phyloP scores from a whole-genome alignment of 2,888 invertebrate genomes.

The Ornithoptera alexandrae region DNA sequence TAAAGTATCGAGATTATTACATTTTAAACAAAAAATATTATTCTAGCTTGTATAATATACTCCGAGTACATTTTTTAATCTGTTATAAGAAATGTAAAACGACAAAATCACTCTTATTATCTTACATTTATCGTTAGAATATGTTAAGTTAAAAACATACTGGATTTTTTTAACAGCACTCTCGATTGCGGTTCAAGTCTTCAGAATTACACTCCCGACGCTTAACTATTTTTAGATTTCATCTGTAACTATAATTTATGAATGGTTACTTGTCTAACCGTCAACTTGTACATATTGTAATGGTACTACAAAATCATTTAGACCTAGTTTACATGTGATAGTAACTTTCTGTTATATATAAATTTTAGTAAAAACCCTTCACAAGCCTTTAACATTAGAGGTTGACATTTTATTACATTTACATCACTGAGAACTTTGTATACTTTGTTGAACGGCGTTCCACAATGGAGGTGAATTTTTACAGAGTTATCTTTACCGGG shows the following conservation, averaged over 20 bases:
- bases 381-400: constrained; percentile 24
- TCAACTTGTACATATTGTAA: constrained; percentile 27
- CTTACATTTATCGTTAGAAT: constrained; percentile 2
- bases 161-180: constrained; percentile 9
- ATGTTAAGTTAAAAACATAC: constrained; percentile 1
- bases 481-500: constrained; percentile 99
- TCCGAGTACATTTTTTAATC: neutral
- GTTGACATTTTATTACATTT: constrained; percentile 35
- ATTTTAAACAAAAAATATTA: constrained; percentile 9
- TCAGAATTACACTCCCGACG: constrained; percentile 1
- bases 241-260: constrained; percentile 10
- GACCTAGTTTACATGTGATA: constrained; percentile 24
- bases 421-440: constrained; percentile 50
- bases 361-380: constrained; percentile 27
- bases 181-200: constrained; percentile 1
- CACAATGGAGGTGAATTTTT: constrained; percentile 81
- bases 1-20: constrained; percentile 27
- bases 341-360: constrained; percentile 24
- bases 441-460: constrained; percentile 66
- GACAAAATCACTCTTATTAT: neutral
- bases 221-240: constrained; percentile 21
- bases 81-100: neutral
- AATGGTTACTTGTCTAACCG: constrained; percentile 4
- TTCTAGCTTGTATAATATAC: neutral
- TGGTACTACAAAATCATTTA: constrained; percentile 25